Evolutionary conservation across 2,888 invertebrate genomes (phyloP), one percentile per base, ranked within the genome.

Genomic region (Allacma fusca): DNA sequence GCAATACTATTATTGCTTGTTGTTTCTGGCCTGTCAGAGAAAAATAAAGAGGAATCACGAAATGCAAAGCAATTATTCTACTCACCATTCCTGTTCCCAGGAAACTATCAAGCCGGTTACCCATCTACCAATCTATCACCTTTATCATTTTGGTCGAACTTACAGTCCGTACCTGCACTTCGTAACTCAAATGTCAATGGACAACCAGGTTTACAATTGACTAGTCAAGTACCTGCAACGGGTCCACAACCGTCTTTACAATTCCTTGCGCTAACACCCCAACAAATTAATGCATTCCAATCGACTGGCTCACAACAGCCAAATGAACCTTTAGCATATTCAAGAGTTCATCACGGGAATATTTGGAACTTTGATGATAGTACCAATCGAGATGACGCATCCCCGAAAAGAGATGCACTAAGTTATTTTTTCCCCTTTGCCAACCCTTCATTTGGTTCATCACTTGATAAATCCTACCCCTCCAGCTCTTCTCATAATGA

Each of bases 341-440:
- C 76, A 34, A 76, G 40, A 67, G 76, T 59, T 70, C 34, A 68
- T 23, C 72, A 76, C 57, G 72, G 73, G 2, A 80, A 80, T 57
- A 64, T 80, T 59, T 78, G 78, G 80, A 80, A 78, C 57, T 78
- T 65, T 75, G 78, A 80, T 57, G 75, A 78, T 23, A 44, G 43
- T 23, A 68, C 21, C 13, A 43, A 28, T n/a, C 21, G 19, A 12
- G 24, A 75, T 44, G 68, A 43, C 43, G 7, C 43, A 23, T 70
- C 70, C 19, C 23, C 73, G 1, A 67, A 50, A 40, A 19, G 43
- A 12, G 28, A 67, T 50, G 57, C 29, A n/a, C 29, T 75, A 26
- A 67, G 44, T 29, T 75, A 68, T 23, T 75, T 68, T 23, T 75
- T 75, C 44, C 67, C 75, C n/a, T 75, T 75, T 28, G 64, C 44